Evolutionary conservation across 2,888 invertebrate genomes (phyloP), one percentile per base, ranked within the genome.

Genomic region (Drosophila mettleri): DNA sequence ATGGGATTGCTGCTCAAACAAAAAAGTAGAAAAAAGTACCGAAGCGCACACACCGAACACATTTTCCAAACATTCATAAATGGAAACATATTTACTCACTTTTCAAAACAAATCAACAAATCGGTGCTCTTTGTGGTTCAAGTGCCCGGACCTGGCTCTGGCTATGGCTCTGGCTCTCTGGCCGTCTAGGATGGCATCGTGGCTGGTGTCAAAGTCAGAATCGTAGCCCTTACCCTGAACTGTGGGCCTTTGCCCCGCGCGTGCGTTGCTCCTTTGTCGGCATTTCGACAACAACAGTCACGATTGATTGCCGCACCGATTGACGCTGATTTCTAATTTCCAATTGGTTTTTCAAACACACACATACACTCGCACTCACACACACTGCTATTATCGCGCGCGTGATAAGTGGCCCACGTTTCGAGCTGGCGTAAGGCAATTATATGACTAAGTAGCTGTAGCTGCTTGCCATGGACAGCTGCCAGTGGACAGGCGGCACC

Each of bases 21-120:
- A 81, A 45, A 29, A 10, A 16, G 16, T n/a, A 41, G 10, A 10
- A 16, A 12, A 31, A 31, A 12, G 10, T n/a, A 86, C 64, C 84
- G 71, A 69, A 80, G 68, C 75, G 77, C 82, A 70, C 78, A 78
- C 75, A 73, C 24, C 54, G 29, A 33, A 22, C 48, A 66, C 67
- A 66, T 74, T 84, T 80, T 75, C 86, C 85, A 89, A 88, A 88
- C 90, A 89, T 77, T 80, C 76, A 89, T 78, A 89, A 89, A 89
- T 89, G 90, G 90, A 87, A 89, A 88, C 80, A 77, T 89, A 89
- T 88, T 89, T 89, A 87, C 89, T 88, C 82, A 88, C 89, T 88
- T 89, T 78, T 83, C 78, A 89, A 78, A 89, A 87, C 86, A 88
- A 87, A 85, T 82, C 88, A 87, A 88, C 86, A 89, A 86, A 86